Base-by-base conservation (phyloP, 2,797 vertebrate species). In the Nasua narica region DNA sequence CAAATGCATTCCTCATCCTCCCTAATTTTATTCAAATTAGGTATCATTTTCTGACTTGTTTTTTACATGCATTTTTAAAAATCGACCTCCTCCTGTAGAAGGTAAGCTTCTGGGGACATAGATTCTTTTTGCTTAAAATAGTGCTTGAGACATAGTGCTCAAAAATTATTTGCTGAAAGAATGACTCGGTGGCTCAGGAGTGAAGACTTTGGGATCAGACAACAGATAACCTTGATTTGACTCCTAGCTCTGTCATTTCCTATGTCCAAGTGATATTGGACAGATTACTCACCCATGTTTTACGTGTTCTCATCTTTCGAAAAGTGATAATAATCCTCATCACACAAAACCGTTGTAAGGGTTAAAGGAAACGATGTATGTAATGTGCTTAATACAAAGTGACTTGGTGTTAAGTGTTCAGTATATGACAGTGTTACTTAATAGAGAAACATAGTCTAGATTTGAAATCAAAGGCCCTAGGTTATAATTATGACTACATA, bases 401-500 rank as follows among this genome's bases (percentile, higher is more conserved):
- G 15, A 83, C 9, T 85, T 54, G 37, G 18, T 65, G 60, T 40
- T 46, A 50, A 87, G 56, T 54, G 7, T 46, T 84, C 35, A 69
- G 65, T 94, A 69, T 21, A 15, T 65, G 14, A 52, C 35, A 77
- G 12, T 67, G 52, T 86, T 95, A 95, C 21, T 78, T 72, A 92
- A 54, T 37, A 86, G 2, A 79, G 50, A 94, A 96, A 96, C 32
- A 86, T 70, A 43, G 70, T 40, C 40, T 65, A 92, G 32, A 67
- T 48, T 48, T 87, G 79, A 18, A 77, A 13, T 91, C 48, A 78
- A 91, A 87, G 56, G 10, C 50, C 58, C 48, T 62, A 91, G 23
- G 6, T 96, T 96, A 81, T 54, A 74, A 94, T 90, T n/a, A 92
- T 40, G 35, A 94, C 12, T 54, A 90, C 37, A 79, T 83, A 62